Conservation (phyloP, 1,140 invertebrate genomes). For the Trichogramma pretiosum region DNA sequence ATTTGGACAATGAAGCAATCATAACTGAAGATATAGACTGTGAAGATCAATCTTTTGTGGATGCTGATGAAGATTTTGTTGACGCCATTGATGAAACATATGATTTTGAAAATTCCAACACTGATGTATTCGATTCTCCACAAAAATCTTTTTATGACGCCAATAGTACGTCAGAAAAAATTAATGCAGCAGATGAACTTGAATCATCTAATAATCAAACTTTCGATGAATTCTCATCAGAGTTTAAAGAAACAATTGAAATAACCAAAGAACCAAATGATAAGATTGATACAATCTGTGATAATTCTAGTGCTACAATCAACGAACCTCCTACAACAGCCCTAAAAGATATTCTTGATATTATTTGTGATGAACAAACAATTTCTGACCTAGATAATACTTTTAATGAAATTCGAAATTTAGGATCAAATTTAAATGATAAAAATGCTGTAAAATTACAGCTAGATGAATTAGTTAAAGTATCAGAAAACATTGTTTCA, state of each 20-base stretch:
- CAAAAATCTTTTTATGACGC: not conserved
- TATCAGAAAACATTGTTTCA: not conserved
- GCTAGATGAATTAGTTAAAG: not conserved
- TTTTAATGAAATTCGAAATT: not conserved
- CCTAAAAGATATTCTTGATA: not conserved
- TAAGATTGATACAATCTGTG: too few relatives aligned
- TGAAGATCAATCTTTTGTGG: not conserved
- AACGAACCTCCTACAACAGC: too few relatives aligned
- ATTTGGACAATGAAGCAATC: conserved; percentile 14
- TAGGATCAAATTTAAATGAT: not conserved
- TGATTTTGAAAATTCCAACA: not conserved
- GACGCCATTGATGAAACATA: not conserved
- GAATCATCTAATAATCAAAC: not conserved
- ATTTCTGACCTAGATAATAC: not conserved
- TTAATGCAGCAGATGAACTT: not conserved
- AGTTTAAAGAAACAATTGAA: too few relatives aligned
- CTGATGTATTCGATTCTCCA: not conserved
- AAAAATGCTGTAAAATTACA: not conserved
- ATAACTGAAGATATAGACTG: conserved; percentile 14
- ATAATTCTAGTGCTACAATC: too few relatives aligned
- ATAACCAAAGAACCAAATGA: too few relatives aligned
- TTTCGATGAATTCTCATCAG: too few relatives aligned
- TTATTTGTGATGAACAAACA: not conserved
- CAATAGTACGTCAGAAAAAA: not conserved
- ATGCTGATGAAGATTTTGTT: not conserved